Evolutionary conservation across 2,113 vertebrate species (phyloP), one percentile per base, ranked within the genome.

Genomic region (Oryzias celebensis): DNA sequence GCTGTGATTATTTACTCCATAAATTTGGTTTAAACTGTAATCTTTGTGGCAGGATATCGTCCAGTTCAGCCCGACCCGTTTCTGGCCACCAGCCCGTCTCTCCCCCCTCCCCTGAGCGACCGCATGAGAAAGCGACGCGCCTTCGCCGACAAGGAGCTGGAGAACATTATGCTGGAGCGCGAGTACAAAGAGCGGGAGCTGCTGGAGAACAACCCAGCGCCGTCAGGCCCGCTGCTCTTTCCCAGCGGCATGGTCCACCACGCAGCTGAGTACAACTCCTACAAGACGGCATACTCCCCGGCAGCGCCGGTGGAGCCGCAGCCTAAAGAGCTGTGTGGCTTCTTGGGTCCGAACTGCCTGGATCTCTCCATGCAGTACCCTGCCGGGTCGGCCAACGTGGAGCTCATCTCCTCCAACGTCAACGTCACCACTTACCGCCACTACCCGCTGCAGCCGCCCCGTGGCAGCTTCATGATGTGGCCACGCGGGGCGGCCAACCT

Each of bases 111-210:
- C 4, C 94, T 98, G 67, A 99, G 97, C 66, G 97, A 98, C 86
- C 95, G 97, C 76, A 99, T 99, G 97, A 94, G 97, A 85, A 99
- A 99, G 84, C 93, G 97, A 51, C 86, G 97, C 46, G 97, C 97
- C 54, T 99, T 99, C 82, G 97, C 97, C 23, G 97, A 99, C 90
- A 99, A 99, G 79, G 97, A 99, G 86, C 73, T 99, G 91, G 97
- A 99, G 87, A 95, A 89, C 86, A 97, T 98, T 83, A 99, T 99
- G 97, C 88, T 99, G 85, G 97, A 99, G 86, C 92, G 96, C 62
- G 97, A 99, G 69, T 99, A 95, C 86, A 99, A 98, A 62, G 96
- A 98, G 59, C 93, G 95, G 10, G 96, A 98, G 88, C 93, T 98
- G 85, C 78, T 98, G 83, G 96, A 98, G 88, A 94, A 91, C 54